Percentiles rank a stretch among this genome's conserved stretches.
Evolutionary conservation across 2,888 invertebrate genomes (phyloP).

Genomic region (Aphrophora alni): DNA sequence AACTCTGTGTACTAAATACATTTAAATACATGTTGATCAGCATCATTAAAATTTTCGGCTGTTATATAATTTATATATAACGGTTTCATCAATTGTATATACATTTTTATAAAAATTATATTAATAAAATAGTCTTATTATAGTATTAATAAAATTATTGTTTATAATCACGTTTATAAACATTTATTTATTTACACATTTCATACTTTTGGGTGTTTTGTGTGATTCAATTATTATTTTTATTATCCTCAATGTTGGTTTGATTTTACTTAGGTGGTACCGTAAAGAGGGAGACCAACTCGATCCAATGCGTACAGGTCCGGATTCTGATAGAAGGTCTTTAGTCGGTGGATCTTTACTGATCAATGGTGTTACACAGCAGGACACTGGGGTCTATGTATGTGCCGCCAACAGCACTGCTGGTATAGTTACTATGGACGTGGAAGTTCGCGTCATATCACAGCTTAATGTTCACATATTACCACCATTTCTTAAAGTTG

Average conservation of each 20-base stretch:
- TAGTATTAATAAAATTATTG: no score
- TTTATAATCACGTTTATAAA: no score
- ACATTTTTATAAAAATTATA: no score
- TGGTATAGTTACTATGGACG: slow-evolving; percentile 53
- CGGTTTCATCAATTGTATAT: no score
- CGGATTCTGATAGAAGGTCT: not conserved
- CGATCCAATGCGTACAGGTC: not conserved
- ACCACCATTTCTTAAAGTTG: slow-evolving; percentile 39
- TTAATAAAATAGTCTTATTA: no score
- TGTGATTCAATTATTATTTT: no score
- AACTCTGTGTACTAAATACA: no score
- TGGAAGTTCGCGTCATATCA: slow-evolving; percentile 54
- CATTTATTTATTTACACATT: no score
- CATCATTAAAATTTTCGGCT: no score
- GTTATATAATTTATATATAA: no score
- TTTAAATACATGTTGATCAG: no score
- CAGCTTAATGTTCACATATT: slow-evolving; percentile 47
- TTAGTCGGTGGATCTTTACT: slow-evolving; percentile 48
- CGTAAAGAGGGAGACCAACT: slow-evolving; percentile 37
- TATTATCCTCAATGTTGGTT: not conserved
- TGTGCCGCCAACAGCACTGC: slow-evolving; percentile 56
- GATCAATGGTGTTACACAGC: slow-evolving; percentile 44
- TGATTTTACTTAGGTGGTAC: slow-evolving; percentile 38
- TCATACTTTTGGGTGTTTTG: no score
- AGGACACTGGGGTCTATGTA: slow-evolving; percentile 54